phyloP scores from a whole-genome alignment of 1,140 invertebrate genomes.

The Sitodiplosis mosellana region DNA sequence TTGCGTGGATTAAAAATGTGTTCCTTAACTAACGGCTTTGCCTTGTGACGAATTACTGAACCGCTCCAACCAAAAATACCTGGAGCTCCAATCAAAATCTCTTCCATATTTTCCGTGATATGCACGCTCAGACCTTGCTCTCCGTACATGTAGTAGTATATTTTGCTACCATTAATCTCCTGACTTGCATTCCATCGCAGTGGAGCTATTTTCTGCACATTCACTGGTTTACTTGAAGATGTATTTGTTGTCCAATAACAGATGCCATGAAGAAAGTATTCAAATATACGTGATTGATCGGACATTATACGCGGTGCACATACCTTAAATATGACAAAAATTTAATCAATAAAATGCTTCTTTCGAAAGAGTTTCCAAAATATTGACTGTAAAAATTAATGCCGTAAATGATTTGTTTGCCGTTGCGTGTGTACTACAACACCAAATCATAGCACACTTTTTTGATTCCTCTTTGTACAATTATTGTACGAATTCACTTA shows the following conservation, averaged over 20 bases:
- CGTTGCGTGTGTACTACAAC: background rate
- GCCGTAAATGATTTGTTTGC: background rate
- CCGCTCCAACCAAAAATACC: conserved; percentile 37
- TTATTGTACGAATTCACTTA: background rate
- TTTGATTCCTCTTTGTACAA: background rate
- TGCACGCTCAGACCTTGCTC: conserved; percentile 32
- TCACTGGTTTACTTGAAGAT: conserved; percentile 9
- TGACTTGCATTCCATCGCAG: conserved; percentile 8
- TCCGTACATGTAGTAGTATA: conserved; percentile 31
- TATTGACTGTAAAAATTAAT: too few relatives aligned
- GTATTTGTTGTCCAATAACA: conserved; percentile 26
- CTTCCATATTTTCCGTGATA: conserved; percentile 25
- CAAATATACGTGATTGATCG: conserved; percentile 4
- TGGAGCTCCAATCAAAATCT: conserved; percentile 36
- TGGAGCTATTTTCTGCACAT: conserved; percentile 16
- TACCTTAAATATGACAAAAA: conserved; percentile 2
- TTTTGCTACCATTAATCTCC: conserved; percentile 5
- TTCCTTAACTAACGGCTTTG: conserved; percentile 8
- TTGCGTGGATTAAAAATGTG: conserved; percentile 13
- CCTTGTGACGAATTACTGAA: conserved; percentile 18
- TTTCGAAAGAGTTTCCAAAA: too few relatives aligned
- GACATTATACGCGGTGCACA: conserved; percentile 19
- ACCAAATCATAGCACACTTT: background rate
- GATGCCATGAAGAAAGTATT: conserved; percentile 26
- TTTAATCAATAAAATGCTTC: background rate